phyloP scores from a whole-genome alignment of 1,140 invertebrate genomes.

The Atta texana region DNA sequence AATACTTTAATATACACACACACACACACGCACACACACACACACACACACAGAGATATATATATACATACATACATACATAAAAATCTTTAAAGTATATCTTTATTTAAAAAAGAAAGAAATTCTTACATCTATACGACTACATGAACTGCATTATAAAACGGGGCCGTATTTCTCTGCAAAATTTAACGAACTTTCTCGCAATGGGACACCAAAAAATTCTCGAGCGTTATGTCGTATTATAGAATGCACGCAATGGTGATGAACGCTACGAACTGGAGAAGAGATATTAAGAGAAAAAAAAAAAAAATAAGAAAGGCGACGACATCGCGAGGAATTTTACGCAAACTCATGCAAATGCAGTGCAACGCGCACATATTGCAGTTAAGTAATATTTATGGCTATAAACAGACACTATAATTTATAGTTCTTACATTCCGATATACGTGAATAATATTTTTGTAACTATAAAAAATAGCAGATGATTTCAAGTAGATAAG shows the following conservation, averaged over 20 bases:
- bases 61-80: background rate
- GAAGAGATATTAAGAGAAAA: slow-evolving; percentile 38
- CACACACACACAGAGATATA: no score
- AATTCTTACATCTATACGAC: slow-evolving; percentile 55
- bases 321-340: slow-evolving; percentile 67
- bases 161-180: slow-evolving; percentile 69
- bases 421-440: slow-evolving; percentile 21
- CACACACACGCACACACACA: no score
- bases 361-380: slow-evolving; percentile 19
- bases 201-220: slow-evolving; percentile 78
- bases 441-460: slow-evolving; percentile 17
- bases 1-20: no score
- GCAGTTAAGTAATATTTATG: slow-evolving; percentile 53
- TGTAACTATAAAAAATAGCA: background rate
- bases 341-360: slow-evolving; percentile 45
- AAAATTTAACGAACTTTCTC: slow-evolving; percentile 74
- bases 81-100: slow-evolving; percentile 37
- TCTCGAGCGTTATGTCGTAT: slow-evolving; percentile 72
- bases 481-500: background rate
- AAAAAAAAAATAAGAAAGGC: slow-evolving; percentile 28
- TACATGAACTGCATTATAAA: slow-evolving; percentile 46
- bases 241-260: slow-evolving; percentile 66
- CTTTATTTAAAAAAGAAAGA: slow-evolving; percentile 53
- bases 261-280: slow-evolving; percentile 66
- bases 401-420: background rate